phyloP scores from a whole-genome alignment of 2,113 vertebrate species.

The Suricata suricatta region DNA sequence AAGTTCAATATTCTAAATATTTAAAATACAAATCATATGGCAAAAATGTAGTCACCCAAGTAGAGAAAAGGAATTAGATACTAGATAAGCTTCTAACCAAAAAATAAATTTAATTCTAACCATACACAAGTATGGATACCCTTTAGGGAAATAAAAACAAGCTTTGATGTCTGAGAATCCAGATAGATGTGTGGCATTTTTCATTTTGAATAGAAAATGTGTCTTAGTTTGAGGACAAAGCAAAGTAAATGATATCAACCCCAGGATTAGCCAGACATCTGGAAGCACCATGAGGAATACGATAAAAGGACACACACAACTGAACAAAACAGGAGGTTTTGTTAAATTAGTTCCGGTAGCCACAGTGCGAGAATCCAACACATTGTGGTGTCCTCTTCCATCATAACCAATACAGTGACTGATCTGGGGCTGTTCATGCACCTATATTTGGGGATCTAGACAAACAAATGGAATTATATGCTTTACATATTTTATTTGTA shows the following conservation, averaged over 20 bases:
- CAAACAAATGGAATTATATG: background rate
- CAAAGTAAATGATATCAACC: background rate
- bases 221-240: background rate
- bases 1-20: background rate
- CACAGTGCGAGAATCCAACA: background rate
- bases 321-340: background rate
- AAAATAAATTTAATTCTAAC: background rate
- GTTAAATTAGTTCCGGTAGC: background rate
- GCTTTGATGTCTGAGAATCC: background rate
- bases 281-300: background rate
- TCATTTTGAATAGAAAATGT: background rate
- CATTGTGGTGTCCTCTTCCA: background rate
- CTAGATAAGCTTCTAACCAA: background rate
- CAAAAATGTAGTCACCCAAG: background rate
- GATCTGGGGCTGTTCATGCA: background rate
- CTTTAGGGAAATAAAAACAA: background rate
- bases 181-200: background rate
- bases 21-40: background rate
- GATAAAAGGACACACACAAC: background rate
- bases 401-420: background rate
- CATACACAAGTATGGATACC: background rate
- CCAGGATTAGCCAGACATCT: background rate
- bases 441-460: background rate
- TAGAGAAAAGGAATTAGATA: background rate
- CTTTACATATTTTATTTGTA: background rate